Conservation (phyloP, 1,140 invertebrate genomes). For the Berghia stephanieae region DNA sequence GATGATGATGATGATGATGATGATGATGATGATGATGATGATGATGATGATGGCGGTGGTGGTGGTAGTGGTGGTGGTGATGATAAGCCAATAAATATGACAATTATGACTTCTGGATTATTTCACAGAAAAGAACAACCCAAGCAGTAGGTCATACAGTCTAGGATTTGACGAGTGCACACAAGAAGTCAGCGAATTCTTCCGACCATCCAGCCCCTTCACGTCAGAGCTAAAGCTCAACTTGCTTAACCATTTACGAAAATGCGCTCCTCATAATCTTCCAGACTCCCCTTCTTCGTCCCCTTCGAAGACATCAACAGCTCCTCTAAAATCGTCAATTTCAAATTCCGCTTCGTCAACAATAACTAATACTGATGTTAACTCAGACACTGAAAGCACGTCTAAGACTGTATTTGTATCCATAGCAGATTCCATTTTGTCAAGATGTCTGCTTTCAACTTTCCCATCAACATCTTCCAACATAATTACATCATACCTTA, state of each 20-base stretch:
- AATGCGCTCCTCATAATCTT: constrained; percentile 28
- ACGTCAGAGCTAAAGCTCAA: constrained; percentile 73
- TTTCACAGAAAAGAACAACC: constrained; percentile 70
- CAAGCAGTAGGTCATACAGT: constrained; percentile 70
- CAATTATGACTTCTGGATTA: not conserved
- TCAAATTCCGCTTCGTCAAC: too few species aligned
- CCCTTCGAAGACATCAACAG: not conserved
- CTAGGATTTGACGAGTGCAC: constrained; percentile 89
- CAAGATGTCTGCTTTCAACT: too few species aligned
- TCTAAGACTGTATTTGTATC: too few species aligned
- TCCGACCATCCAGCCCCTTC: constrained; percentile 85
- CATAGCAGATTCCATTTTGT: too few species aligned
- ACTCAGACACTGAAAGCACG: too few species aligned
- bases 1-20: not conserved
- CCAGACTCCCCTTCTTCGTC: constrained; percentile 16
- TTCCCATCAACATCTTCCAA: too few species aligned
- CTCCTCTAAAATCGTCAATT: too few species aligned
- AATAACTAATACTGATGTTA: too few species aligned
- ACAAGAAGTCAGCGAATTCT: constrained; percentile 82
- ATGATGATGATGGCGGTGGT: not conserved
- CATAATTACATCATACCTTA: too few species aligned
- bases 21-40: not conserved
- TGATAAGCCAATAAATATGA: not conserved
- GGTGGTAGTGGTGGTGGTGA: not conserved
- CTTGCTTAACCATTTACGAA: constrained; percentile 47